Percentiles rank a stretch among this genome's conserved stretches.
Conservation (phyloP, 2,888 invertebrate species). For the Plemyria rubiginata region DNA sequence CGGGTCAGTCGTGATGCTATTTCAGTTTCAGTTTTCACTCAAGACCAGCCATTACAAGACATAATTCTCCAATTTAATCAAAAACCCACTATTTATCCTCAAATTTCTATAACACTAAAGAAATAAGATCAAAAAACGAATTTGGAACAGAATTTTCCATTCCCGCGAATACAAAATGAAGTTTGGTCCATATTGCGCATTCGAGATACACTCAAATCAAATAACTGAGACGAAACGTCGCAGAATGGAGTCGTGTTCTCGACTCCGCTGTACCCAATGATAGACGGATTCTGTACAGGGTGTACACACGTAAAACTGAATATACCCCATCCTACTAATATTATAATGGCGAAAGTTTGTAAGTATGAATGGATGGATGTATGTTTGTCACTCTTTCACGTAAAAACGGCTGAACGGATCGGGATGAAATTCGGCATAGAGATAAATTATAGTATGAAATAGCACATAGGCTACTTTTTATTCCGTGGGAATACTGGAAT, state of each 20-base stretch:
- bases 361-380: too few relatives aligned
- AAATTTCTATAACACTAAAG: conserved; percentile 1
- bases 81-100: background rate
- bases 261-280: background rate
- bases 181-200: conserved; percentile 17
- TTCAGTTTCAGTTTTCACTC: too few relatives aligned
- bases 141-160: conserved; percentile 24
- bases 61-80: too few relatives aligned
- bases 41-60: background rate
- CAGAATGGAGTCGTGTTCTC: background rate
- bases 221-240: conserved; percentile 15
- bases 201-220: conserved; percentile 22
- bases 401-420: too few relatives aligned
- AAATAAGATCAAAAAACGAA: conserved; percentile 25
- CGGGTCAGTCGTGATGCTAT: too few relatives aligned
- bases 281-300: background rate
- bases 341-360: too few relatives aligned
- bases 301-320: background rate
- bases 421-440: too few relatives aligned
- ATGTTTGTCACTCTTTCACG: too few relatives aligned
- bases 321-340: too few relatives aligned
- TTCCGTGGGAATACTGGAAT: too few relatives aligned
- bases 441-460: too few relatives aligned
- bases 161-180: conserved; percentile 16
- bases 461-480: too few relatives aligned